Evolutionary conservation across 2,113 vertebrate genomes (phyloP), one percentile per base, ranked within the genome.

Genomic region (Microcebus tavaratra): DNA sequence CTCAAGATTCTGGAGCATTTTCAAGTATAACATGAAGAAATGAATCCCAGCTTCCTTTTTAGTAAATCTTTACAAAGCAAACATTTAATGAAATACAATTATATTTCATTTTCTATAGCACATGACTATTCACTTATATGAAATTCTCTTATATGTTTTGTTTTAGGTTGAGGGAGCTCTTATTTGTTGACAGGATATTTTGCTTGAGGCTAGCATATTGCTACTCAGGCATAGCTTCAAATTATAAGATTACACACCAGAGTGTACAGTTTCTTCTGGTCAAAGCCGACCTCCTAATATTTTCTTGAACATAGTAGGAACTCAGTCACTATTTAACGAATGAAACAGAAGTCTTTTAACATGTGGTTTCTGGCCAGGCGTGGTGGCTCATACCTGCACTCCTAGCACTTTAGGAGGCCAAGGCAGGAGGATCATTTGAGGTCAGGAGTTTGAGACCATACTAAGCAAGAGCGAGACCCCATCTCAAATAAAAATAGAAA

Each of bases 111-210:
- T 89, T 25, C 87, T 90, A 70, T 39, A 59, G 61, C 48, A 78
- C 65, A 76, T 82, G 81, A 95, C 34, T 88, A 67, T 88, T 81
- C 72, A 88, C 27, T 63, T 53, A 48, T 87, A 92, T 70, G 72
- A 82, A 95, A 92, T 81, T 84, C 79, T 92, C 81, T 97, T 84
- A 57, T 70, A 96, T 96, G 86, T 91, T 96, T 97, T 95, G 79
- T 72, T 97, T 94, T n/a, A 57, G 55, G 95, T 55, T 88, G 82
- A 90, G 23, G 36, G 78, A 97, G 61, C 59, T 85, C 78, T 95
- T 85, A 87, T 73, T 93, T 95, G 95, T 78, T 80, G 73, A 85
- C 78, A 89, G 84, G 88, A 68, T 94, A 88, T 94, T 84, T 92
- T 53, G 81, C 92, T 96, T 63, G 45, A 96, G 95, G 92, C 53